These are phyloP conservation scores for Cyphomyrus discorhynchus DNA, from an alignment of 2,113 vertebrate species.

Conservation along the genomic window DNA sequence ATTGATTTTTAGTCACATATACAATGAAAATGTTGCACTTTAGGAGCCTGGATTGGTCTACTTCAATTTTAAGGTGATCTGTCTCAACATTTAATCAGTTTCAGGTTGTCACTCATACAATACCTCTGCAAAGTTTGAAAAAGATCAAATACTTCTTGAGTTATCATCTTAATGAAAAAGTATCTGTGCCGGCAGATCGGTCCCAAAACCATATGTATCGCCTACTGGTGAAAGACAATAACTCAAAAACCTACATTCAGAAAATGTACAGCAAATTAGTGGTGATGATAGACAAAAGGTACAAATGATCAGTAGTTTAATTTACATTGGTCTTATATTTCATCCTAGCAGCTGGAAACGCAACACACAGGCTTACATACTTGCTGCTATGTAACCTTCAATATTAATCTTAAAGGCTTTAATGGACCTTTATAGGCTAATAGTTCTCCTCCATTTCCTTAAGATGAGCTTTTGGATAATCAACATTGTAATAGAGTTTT, in stretches of 20 bases:
- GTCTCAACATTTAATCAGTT: not conserved
- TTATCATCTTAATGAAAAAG: not conserved
- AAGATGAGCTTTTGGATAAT: not conserved
- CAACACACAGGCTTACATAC: not conserved
- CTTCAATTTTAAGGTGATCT: not conserved
- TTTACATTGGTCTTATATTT: not conserved
- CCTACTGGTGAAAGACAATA: not conserved
- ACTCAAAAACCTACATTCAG: not conserved
- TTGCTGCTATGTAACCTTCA: not conserved
- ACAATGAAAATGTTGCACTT: not conserved
- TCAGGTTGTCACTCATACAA: not conserved
- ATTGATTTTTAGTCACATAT: not conserved
- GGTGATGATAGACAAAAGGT: not conserved
- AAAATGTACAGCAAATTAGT: not conserved
- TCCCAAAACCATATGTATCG: not conserved
- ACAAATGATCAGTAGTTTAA: not conserved
- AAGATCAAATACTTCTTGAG: not conserved
- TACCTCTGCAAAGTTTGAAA: not conserved
- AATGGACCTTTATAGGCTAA: constrained; percentile 4
- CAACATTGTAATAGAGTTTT: not conserved
- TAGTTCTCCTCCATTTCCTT: constrained; percentile 8
- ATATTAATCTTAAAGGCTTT: constrained; percentile 7
- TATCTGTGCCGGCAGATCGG: not conserved
- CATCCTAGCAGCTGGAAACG: not conserved
- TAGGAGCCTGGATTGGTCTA: not conserved